Conservation (phyloP, 1,140 invertebrate genomes). For the Aradophagus sp. region DNA sequence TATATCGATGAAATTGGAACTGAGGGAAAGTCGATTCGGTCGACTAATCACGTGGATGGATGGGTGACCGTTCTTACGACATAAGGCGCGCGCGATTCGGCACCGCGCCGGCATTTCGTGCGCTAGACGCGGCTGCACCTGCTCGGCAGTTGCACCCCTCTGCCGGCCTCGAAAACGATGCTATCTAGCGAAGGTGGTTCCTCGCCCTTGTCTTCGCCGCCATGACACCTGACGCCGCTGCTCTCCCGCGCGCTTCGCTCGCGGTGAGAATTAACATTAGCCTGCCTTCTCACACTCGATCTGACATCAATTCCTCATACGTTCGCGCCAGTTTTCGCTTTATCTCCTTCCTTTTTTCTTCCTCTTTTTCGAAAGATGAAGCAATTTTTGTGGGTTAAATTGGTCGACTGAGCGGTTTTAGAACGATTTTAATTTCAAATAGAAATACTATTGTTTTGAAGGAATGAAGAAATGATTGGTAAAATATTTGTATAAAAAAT, state of each 20-base stretch:
- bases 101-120: conserved; percentile 24
- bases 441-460: too few relatives aligned
- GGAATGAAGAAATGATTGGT: too few relatives aligned
- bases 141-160: conserved; percentile 68
- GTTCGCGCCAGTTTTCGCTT: too few relatives aligned
- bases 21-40: neutral
- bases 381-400: too few relatives aligned
- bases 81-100: conserved; percentile 6
- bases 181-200: conserved; percentile 67
- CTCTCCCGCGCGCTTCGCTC: conserved; percentile 11
- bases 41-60: neutral
- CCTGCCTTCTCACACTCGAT: conserved; percentile 68
- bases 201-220: conserved; percentile 56
- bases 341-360: too few relatives aligned
- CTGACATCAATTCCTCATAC: conserved; percentile 8
- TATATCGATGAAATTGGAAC: neutral
- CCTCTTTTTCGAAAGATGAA: conserved; percentile 2
- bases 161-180: conserved; percentile 62
- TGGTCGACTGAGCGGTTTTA: too few relatives aligned
- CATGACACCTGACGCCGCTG: conserved; percentile 69
- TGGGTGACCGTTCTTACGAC: neutral
- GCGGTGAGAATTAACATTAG: conserved; percentile 70
- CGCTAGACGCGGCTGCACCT: conserved; percentile 59
- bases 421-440: too few relatives aligned
- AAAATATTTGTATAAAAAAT: too few relatives aligned